Percentiles rank a stretch among this genome's conserved stretches.
Conservation (phyloP, 1,140 invertebrate genomes). For the Hestina assimilis region DNA sequence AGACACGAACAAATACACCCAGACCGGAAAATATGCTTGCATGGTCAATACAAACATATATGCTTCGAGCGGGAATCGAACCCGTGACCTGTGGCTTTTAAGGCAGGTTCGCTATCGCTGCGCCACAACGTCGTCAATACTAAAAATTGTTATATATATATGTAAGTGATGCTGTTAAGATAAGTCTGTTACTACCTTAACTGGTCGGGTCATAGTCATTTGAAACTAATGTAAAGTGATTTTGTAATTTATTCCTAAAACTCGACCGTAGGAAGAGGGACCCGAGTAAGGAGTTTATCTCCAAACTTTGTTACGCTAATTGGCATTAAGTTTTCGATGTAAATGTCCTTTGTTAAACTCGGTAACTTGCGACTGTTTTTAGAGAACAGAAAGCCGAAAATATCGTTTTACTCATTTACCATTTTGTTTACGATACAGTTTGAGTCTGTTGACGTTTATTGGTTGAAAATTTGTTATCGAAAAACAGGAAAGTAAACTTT, state of each 20-base stretch:
- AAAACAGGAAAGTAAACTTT: not conserved
- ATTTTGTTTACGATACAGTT: not conserved
- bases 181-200: conserved; percentile 1
- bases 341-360: conserved; percentile 1
- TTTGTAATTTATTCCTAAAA: not conserved
- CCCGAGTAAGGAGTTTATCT: not conserved
- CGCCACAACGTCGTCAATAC: too few relatives aligned
- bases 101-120: too few relatives aligned
- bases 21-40: too few relatives aligned
- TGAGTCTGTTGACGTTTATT: not conserved
- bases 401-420: not conserved
- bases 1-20: too few relatives aligned
- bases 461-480: not conserved
- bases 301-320: not conserved
- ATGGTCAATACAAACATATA: too few relatives aligned
- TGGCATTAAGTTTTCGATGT: conserved; percentile 1
- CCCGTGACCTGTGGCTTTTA: too few relatives aligned
- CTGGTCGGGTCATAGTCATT: conserved; percentile 8
- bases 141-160: too few relatives aligned
- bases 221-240: conserved; percentile 19
- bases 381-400: not conserved
- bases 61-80: too few relatives aligned
- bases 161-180: too few relatives aligned
- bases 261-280: not conserved
- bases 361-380: not conserved